Evolutionary conservation across 2,797 vertebrate genomes (phyloP).

Genomic region (Telmatherina bonti): DNA sequence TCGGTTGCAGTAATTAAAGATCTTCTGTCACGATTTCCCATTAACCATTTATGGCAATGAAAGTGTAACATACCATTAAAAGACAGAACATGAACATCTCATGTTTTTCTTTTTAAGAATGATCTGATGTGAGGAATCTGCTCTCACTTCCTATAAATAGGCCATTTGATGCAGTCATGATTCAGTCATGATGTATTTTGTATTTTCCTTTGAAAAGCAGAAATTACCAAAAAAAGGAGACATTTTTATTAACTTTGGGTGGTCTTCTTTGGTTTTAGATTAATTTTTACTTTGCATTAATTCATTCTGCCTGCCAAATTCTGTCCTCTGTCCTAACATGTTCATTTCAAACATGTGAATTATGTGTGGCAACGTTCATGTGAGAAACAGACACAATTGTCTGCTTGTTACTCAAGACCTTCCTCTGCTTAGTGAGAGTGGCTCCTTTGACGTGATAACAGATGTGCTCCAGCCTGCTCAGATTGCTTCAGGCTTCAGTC

Average conservation of each 20-base stretch:
- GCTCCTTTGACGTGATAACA: background rate
- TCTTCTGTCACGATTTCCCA: background rate
- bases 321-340: background rate
- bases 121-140: background rate
- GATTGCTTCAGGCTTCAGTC: background rate
- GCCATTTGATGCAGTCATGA: too few relatives aligned
- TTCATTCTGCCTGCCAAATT: too few relatives aligned
- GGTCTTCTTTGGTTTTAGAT: background rate
- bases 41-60: background rate
- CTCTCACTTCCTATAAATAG: too few relatives aligned
- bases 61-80: background rate
- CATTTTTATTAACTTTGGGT: too few relatives aligned
- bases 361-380: constrained; percentile 4
- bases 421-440: constrained; percentile 9
- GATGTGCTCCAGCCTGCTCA: constrained; percentile 51
- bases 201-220: background rate
- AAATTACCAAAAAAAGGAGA: background rate
- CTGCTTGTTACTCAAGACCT: constrained; percentile 25
- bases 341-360: background rate
- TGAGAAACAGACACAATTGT: background rate
- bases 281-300: background rate
- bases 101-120: constrained; percentile 3
- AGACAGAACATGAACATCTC: background rate
- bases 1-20: background rate
- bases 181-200: too few relatives aligned